A percentile compares a stretch with the other conserved stretches of the same genome.
Conservation (phyloP, 2,888 invertebrate genomes). For the Lysandra coridon region DNA sequence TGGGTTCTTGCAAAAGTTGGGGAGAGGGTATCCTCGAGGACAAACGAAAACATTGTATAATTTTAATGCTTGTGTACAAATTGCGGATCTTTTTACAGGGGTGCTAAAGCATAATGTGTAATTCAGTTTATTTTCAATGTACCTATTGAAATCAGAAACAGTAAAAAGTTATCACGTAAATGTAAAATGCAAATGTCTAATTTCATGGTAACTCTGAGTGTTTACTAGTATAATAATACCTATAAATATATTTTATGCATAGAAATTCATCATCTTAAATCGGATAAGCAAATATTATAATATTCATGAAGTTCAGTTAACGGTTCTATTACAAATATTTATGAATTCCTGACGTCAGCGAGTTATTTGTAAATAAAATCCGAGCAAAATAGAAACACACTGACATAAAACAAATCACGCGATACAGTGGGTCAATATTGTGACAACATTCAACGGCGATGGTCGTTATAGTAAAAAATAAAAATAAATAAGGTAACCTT, state of each 20-base stretch:
- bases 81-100: no score
- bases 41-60: no score
- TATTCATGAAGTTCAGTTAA: background rate
- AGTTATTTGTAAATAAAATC: background rate
- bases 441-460: background rate
- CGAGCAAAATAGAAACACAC: background rate
- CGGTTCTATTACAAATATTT: conserved; percentile 2
- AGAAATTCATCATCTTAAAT: background rate
- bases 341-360: background rate
- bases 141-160: background rate
- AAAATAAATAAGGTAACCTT: background rate
- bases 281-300: background rate
- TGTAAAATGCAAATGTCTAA: background rate
- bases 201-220: no score
- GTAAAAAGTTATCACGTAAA: background rate
- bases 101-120: no score
- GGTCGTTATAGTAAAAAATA: background rate
- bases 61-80: no score
- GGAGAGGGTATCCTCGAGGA: background rate
- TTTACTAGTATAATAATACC: no score
- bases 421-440: background rate
- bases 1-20: background rate
- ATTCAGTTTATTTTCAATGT: background rate
- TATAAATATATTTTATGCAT: no score
- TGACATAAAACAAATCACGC: background rate